Evolutionary conservation across 2,797 vertebrate genomes (phyloP).

Genomic region (Phataginus tricuspis): DNA sequence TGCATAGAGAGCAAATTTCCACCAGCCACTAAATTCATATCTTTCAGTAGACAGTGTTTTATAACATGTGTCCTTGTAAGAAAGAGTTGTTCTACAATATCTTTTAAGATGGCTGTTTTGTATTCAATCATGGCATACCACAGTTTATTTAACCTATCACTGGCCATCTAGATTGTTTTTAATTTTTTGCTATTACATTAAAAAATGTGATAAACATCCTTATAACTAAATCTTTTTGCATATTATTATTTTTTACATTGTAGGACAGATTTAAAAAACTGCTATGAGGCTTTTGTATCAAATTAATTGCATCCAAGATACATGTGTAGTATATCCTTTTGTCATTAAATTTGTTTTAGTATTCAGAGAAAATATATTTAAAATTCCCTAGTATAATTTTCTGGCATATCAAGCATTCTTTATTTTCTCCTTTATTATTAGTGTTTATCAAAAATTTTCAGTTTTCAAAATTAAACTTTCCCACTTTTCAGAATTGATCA

Average conservation of each 20-base stretch:
- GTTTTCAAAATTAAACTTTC: background rate
- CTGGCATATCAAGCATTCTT: background rate
- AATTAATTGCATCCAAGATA: background rate
- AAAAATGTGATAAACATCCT: background rate
- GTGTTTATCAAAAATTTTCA: background rate
- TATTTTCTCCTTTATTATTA: background rate
- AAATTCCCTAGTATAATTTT: background rate
- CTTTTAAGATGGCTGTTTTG: background rate
- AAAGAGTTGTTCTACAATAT: background rate
- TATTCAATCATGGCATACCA: background rate
- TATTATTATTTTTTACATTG: conserved; percentile 29
- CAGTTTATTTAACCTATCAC: background rate
- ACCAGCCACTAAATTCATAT: background rate
- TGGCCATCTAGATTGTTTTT: background rate
- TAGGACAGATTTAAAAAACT: background rate
- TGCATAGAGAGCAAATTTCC: background rate
- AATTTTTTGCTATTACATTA: background rate
- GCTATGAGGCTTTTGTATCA: background rate
- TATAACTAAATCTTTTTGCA: background rate
- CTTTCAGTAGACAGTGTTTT: background rate
- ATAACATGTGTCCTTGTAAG: background rate
- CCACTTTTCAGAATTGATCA: background rate
- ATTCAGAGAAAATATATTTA: background rate
- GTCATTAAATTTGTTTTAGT: conserved; percentile 17
- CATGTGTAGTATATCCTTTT: background rate